A percentile compares a stretch with the other conserved stretches of the same genome.
phyloP scores from a whole-genome alignment of 2,113 vertebrate genomes.

The Bettongia penicillata region DNA sequence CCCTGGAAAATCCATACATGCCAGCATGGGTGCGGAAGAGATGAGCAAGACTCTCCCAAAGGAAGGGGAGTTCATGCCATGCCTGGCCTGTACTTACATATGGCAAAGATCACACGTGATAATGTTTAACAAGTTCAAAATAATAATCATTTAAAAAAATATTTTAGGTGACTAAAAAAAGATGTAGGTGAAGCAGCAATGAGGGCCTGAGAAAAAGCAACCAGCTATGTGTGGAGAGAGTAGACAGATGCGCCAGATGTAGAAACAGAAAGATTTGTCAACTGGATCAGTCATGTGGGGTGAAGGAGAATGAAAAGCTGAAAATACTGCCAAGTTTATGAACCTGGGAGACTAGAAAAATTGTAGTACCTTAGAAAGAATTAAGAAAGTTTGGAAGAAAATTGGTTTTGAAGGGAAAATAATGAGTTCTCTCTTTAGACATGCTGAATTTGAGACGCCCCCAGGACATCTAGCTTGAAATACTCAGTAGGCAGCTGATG shows the following conservation, averaged over 20 bases:
- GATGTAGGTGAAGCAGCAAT: background rate
- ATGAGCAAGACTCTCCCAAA: background rate
- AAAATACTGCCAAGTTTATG: background rate
- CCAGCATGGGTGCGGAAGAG: background rate
- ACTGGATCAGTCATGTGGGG: background rate
- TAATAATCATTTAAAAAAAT: background rate
- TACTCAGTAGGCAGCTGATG: background rate
- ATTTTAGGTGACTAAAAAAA: background rate
- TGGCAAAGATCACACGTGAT: background rate
- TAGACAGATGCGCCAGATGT: background rate
- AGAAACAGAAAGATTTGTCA: background rate
- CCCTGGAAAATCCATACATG: background rate
- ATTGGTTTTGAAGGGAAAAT: background rate
- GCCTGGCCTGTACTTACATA: background rate
- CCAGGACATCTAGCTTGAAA: background rate
- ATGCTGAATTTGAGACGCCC: background rate
- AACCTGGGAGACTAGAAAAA: background rate
- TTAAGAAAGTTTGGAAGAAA: background rate
- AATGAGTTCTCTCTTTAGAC: background rate
- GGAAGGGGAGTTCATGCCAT: background rate
- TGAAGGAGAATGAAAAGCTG: background rate
- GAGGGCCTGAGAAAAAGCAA: background rate
- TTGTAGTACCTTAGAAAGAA: background rate
- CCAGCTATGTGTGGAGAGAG: background rate
- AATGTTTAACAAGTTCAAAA: background rate